These are phyloP conservation scores for Calephelis nemesis DNA, from an alignment of 1,140 invertebrate species.

Conservation along the genomic window DNA sequence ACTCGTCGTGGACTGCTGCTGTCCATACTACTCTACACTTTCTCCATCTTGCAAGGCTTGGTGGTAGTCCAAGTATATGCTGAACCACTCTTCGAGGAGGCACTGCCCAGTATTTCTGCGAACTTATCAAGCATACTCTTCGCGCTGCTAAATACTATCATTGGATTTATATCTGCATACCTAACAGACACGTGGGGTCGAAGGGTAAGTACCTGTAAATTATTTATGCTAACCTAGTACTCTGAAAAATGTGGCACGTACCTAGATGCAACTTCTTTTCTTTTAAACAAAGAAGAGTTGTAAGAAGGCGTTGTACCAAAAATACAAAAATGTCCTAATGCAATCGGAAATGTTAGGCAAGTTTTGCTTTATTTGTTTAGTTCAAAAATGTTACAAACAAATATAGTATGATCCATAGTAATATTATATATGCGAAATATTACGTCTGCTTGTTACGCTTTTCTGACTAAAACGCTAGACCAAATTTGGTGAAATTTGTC, in stretches of 20 bases:
- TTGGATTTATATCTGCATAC: slow-evolving; percentile 41
- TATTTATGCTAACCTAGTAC: neutral
- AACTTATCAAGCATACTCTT: slow-evolving; percentile 51
- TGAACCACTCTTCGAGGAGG: slow-evolving; percentile 46
- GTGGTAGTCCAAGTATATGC: slow-evolving; percentile 50
- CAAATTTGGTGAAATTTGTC: no score
- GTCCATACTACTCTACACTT: slow-evolving; percentile 31
- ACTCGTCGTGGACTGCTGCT: slow-evolving; percentile 40
- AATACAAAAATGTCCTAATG: no score
- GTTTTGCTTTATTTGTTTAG: no score
- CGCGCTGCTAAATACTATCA: slow-evolving; percentile 37
- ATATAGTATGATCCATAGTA: no score
- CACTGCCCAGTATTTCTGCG: slow-evolving; percentile 48
- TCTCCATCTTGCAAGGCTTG: slow-evolving; percentile 46
- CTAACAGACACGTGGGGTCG: slow-evolving; percentile 48
- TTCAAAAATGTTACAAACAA: no score
- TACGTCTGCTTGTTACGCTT: no score
- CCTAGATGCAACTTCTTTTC: no score
- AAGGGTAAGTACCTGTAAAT: slow-evolving; percentile 42
- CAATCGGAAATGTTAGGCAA: no score
- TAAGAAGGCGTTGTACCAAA: no score
- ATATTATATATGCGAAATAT: no score
- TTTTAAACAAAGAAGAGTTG: no score
- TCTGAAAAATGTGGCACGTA: neutral
- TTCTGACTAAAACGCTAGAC: no score